Evolutionary conservation across 2,113 vertebrate genomes (phyloP), one percentile per base, ranked within the genome.

Genomic region (Siniperca knerii): DNA sequence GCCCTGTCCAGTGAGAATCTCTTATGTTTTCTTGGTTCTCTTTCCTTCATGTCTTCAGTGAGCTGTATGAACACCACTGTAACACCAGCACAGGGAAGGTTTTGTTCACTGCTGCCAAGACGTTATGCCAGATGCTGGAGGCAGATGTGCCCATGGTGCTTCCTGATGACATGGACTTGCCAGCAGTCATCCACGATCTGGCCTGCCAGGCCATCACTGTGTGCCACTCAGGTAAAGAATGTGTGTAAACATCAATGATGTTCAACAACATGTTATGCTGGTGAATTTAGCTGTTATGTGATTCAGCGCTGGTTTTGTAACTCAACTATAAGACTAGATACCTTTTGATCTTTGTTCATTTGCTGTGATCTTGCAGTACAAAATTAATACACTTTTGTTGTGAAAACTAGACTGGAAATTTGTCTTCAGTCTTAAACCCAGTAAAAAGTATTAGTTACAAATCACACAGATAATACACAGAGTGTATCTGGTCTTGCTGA

Each of bases 111-210:
- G 93, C 94, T 0, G 97, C 97, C 58, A 97, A 95, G 44, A 98
- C 93, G 40, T 95, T 99, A 40, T 99, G 97, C 86, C 96, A 97
- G 35, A 97, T 98, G 97, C 79, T 99, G 93, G 96, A 96, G 87
- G 94, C 94, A 23, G 96, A 97, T 1, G 83, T 95, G n/a, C 96
- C 96, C 10, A 95, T 97, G 96, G 92, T 96, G 57, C 81, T 91
- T 12, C 96, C 97, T 2, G 75, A 91, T 4, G 96, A 92, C 33
- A 85, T 96, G 8, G 96, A 97, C 66, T 93, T 99, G 1, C 97
- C 98, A 37, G 95, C 95, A 1, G 94, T 96, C 78, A 96, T 98
- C 79, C 95, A 98, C 21, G 73, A 94, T 37, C 92, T 99, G 72
- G 97, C 98, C 2, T 97, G 96, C 90, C 97, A 97, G 57, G 98